Conservation (phyloP, 2,113 vertebrate species). For the Pyrgilauda ruficollis region DNA sequence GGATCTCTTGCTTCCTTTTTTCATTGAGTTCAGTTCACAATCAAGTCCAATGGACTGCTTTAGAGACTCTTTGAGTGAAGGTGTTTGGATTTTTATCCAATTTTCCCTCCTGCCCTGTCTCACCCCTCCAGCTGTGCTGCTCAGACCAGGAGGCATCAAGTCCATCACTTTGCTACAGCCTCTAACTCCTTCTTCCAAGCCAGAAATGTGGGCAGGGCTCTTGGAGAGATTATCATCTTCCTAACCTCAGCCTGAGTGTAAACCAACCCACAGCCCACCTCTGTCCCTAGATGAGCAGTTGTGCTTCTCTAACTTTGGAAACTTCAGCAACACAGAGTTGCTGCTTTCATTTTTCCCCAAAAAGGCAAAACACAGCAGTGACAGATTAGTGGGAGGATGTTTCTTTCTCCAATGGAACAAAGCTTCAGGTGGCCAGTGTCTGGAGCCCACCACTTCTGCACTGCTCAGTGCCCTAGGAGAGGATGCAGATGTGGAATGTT, state of each 20-base stretch:
- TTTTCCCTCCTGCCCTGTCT: background rate
- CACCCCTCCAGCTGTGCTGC: background rate
- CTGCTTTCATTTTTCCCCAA: background rate
- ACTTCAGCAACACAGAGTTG: accelerated
- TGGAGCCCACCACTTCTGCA: background rate
- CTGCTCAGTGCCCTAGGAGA: background rate
- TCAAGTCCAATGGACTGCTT: background rate
- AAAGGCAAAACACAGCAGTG: accelerated
- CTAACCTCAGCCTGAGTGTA: background rate
- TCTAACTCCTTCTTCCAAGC: background rate
- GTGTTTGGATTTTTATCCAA: background rate
- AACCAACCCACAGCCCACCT: background rate
- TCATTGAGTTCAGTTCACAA: accelerated
- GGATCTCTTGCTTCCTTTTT: background rate
- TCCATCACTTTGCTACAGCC: background rate
- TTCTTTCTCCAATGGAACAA: background rate
- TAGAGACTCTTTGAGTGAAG: background rate
- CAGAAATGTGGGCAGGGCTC: background rate
- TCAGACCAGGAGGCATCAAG: background rate
- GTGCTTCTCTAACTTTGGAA: background rate
- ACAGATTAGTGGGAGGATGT: background rate
- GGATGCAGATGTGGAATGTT: background rate
- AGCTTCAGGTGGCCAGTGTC: background rate
- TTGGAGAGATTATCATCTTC: background rate
- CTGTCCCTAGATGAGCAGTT: background rate